Base-by-base conservation (phyloP, 1,140 invertebrate genomes). In the Periplaneta americana region DNA sequence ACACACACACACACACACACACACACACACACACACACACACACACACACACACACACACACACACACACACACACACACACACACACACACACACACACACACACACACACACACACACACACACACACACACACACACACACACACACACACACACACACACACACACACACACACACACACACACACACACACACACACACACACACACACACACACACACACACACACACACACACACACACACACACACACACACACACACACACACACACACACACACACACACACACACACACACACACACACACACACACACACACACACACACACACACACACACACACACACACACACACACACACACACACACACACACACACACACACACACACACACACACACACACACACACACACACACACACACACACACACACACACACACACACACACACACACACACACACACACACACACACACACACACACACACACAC, bases 161-260 rank as follows among this genome's bases (percentile, higher is more conserved):
- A 79, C 78, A 79, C 78, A 79, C 78, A 79, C 78, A 79, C 78
- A 79, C 78, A 79, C 78, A 79, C 78, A 79, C 78, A 79, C 78
- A 79, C 78, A 79, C 78, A 79, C 78, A 79, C 78, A 79, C 78
- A 79, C 78, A 79, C 78, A 79, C 78, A 79, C 78, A 79, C 78
- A 79, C 78, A 79, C 78, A 79, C 78, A 79, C 78, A 79, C 78
- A 79, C 78, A 79, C 78, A 79, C 78, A 79, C 78, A 79, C 78
- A 79, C 78, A 79, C 78, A 79, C 78, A 79, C 78, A 79, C 78
- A 79, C 78, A 79, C 78, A 79, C 78, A 79, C 78, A 79, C 80
- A 79, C 78, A 79, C 78, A 79, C 78, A 79, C 78, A 79, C 78
- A 79, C 78, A 79, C 78, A 79, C 78, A 79, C 78, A 79, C 78